These are phyloP conservation scores for Abscondita cerata DNA, from an alignment of 2,888 invertebrate species.

Conservation along the genomic window DNA sequence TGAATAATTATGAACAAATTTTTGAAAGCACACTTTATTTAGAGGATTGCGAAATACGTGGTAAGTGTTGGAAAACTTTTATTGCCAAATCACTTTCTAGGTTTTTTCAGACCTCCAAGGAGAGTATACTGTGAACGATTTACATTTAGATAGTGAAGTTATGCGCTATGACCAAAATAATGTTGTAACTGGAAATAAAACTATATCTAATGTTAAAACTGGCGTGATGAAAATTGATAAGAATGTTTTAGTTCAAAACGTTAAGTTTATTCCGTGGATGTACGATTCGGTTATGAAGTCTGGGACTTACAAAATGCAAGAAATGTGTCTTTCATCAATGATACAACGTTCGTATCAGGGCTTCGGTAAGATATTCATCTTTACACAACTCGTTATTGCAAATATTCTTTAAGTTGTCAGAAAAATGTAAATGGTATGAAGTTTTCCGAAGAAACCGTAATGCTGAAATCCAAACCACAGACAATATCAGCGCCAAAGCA, in stretches of 20 bases:
- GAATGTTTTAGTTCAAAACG: conserved; percentile 55
- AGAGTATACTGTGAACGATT: conserved; percentile 59
- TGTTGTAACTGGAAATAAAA: conserved; percentile 59
- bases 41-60: conserved; percentile 43
- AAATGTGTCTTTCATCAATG: conserved; percentile 56
- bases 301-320: conserved; percentile 57
- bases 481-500: conserved; percentile 54
- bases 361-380: conserved; percentile 49
- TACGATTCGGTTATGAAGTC: conserved; percentile 56
- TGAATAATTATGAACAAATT: conserved; percentile 57
- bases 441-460: conserved; percentile 50
- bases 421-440: conserved; percentile 51
- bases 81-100: not conserved
- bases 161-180: conserved; percentile 58
- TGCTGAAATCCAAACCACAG: conserved; percentile 56
- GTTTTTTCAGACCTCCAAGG: conserved; percentile 47
- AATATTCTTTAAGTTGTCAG: conserved; percentile 44
- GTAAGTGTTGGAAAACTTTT: conserved; percentile 37
- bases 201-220: conserved; percentile 50
- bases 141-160: conserved; percentile 62
- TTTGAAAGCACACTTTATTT: conserved; percentile 51
- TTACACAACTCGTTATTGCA: not conserved
- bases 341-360: conserved; percentile 54
- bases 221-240: conserved; percentile 51
- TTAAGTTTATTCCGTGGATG: conserved; percentile 60